A percentile compares a stretch with the other conserved stretches of the same genome.
Conservation (phyloP, 1,140 invertebrate genomes). For the Ericerus pela region DNA sequence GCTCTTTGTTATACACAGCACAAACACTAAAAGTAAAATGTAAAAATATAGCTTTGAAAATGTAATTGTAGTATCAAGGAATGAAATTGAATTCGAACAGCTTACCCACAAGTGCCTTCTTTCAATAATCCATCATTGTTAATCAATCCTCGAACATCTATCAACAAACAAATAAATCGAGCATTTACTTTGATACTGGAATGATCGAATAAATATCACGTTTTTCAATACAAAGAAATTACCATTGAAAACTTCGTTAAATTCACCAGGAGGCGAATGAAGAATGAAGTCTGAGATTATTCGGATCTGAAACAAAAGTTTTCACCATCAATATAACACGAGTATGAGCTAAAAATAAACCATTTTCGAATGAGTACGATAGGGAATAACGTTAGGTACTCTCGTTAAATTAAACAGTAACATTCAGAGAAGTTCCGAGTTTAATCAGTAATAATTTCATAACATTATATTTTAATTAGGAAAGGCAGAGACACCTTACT, state of each 20-base stretch:
- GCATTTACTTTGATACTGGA: too few relatives aligned
- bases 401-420: too few relatives aligned
- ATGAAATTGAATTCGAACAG: too few relatives aligned
- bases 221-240: conserved; percentile 13
- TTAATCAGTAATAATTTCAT: too few relatives aligned
- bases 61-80: too few relatives aligned
- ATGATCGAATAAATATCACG: background rate
- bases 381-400: too few relatives aligned
- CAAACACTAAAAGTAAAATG: conserved; percentile 52
- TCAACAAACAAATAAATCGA: conserved; percentile 27
- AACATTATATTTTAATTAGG: too few relatives aligned
- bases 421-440: too few relatives aligned
- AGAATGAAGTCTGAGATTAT: conserved; percentile 96
- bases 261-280: conserved; percentile 97
- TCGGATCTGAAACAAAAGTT: conserved; percentile 46
- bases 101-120: conserved; percentile 70
- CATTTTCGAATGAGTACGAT: too few relatives aligned
- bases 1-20: conserved; percentile 97
- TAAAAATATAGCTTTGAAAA: background rate
- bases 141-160: conserved; percentile 84
- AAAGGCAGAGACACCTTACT: too few relatives aligned
- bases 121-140: conserved; percentile 92
- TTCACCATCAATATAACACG: too few relatives aligned
- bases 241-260: conserved; percentile 98
- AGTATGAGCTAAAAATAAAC: too few relatives aligned